Base-by-base conservation (phyloP, 2,113 vertebrate species). In the Pelecanoides urinatrix region DNA sequence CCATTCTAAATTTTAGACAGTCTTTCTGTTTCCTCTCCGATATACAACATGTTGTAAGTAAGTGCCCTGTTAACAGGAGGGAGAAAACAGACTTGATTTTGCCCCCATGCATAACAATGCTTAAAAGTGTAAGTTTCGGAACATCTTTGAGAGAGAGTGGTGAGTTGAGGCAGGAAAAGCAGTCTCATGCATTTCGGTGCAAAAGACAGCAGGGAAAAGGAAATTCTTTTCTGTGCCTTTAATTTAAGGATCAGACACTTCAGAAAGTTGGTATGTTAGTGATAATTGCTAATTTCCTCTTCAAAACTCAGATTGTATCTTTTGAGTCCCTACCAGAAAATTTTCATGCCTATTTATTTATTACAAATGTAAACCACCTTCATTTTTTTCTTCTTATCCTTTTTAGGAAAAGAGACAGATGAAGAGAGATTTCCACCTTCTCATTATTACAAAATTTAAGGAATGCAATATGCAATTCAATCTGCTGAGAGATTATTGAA, bases 81-180 rank as follows among this genome's bases (percentile, higher is more conserved):
- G 22, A 79, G 40, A 70, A 86, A 84, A 50, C 2, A 62, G 61
- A 29, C 1, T 49, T 63, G 45, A 85, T 88, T 59, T 13, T 4
- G 2, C 9, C 5, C 1, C 2, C 10, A 1, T 2, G 1, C 25
- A 62, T 36, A 71, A 49, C 14, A 90, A 21, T 15, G 7, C 42
- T 55, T 67, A 30, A 32, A 87, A 88, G 55, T 10, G 3, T 4
- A 44, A 22, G 20, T 34, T 92, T 55, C 22, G 52, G 16, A 75
- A 53, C 3, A 71, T 25, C 27, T 82, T 36, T 53, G 56, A 68
- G 58, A 65, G 7, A 26, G 3, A 53, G 20, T 2, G 23, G 32
- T 47, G n/a, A 85, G n/a, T 0, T 76, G 44, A 73, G 44, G 52
- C 38, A 78, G 56, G 17, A 90, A 72, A 75, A 68, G 20, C 7